Evolutionary conservation across 2,113 vertebrate species (phyloP).

Genomic region (Oxygymnocypris stewartii): DNA sequence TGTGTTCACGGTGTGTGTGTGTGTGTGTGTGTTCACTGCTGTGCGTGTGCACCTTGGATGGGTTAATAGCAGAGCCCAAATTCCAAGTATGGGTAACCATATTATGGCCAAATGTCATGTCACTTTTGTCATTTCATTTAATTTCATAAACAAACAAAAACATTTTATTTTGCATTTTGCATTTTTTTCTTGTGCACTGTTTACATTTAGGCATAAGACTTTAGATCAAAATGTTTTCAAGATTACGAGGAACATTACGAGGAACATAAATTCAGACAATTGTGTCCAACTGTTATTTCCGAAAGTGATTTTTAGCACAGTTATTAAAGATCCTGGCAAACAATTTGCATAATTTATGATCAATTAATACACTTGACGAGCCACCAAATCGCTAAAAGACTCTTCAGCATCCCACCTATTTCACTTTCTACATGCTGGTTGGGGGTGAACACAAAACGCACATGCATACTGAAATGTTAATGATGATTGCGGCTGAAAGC

Average conservation of each 20-base stretch:
- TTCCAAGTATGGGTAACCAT: too few species aligned
- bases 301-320: not conserved
- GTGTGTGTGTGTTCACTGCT: too few species aligned
- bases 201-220: not conserved
- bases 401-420: slow-evolving; percentile 30
- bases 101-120: too few species aligned
- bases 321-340: not conserved
- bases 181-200: too few species aligned
- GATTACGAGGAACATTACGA: not conserved
- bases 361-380: slow-evolving; percentile 29
- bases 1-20: too few species aligned
- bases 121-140: too few species aligned
- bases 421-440: slow-evolving; percentile 34
- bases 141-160: too few species aligned
- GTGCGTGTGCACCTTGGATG: too few species aligned
- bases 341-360: slow-evolving; percentile 22
- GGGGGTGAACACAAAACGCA: slow-evolving; percentile 37
- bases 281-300: not conserved
- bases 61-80: too few species aligned
- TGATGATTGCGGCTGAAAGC: slow-evolving; percentile 56
- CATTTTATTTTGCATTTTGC: too few species aligned
- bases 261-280: not conserved
- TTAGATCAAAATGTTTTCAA: not conserved
- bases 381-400: slow-evolving; percentile 25
- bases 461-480: slow-evolving; percentile 55